Evolutionary conservation across 2,888 invertebrate genomes (phyloP).

Genomic region (Anoplius nigerrimus): DNA sequence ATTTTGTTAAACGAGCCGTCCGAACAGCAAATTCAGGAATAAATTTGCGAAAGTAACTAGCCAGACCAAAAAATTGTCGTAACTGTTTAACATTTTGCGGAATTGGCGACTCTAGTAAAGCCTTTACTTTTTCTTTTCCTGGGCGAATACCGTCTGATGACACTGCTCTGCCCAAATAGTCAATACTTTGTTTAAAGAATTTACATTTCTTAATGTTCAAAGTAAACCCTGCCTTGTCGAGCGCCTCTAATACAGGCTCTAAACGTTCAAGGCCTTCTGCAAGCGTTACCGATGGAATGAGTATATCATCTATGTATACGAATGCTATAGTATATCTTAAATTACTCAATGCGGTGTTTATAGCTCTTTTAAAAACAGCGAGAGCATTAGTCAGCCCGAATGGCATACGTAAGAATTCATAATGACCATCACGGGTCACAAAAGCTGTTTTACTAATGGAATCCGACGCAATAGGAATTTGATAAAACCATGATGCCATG

Average conservation of each 20-base stretch:
- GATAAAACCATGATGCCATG: no score
- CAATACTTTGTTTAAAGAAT: slow-evolving; percentile 49
- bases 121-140: no score
- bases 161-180: slow-evolving; percentile 60
- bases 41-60: slow-evolving; percentile 20
- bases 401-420: no score
- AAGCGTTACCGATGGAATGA: slow-evolving; percentile 47
- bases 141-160: slow-evolving; percentile 44
- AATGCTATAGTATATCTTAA: slow-evolving; percentile 42
- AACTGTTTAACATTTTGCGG: no score
- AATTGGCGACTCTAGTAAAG: no score
- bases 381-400: no score
- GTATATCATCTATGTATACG: no score
- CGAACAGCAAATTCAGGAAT: slow-evolving; percentile 12
- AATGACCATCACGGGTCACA: slow-evolving; percentile 60
- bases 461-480: slow-evolving; percentile 19
- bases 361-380: slow-evolving; percentile 54
- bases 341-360: slow-evolving; percentile 46
- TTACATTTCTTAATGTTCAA: slow-evolving; percentile 52
- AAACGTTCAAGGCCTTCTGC: slow-evolving; percentile 47
- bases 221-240: no score
- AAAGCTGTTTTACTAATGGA: slow-evolving; percentile 31
- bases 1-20: background rate
- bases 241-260: slow-evolving; percentile 38
- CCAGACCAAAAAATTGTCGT: slow-evolving; percentile 12